Base-by-base conservation (phyloP, 2,797 vertebrate genomes). In the Centropyge bicolor region DNA sequence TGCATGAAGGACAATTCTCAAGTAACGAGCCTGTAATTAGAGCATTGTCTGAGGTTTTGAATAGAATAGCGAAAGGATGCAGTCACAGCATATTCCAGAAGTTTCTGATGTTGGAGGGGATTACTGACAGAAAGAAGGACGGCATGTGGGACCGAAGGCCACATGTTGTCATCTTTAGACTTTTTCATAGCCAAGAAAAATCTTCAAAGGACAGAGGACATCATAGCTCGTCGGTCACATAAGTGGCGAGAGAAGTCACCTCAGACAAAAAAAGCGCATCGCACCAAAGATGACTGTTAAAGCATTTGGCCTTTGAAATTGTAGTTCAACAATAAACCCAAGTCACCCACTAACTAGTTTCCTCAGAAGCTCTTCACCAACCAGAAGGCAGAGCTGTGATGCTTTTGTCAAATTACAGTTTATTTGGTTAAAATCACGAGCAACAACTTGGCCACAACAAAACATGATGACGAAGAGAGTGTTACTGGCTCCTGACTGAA, bases 31-130 rank as follows among this genome's bases (percentile, higher is more conserved):
- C 82, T 88, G 75, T 88, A 88, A 90, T 91, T 84, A 80, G 36
- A 51, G 68, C 68, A 84, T 74, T 70, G 70, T 84, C 86, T 85
- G 80, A 72, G 83, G 77, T 82, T 91, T 87, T 71, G 64, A 86
- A 68, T 5, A 63, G 27, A 86, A 88, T 74, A 81, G 70, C 38
- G 2, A 77, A 5, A 74, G 61, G 73, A 81, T 90, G 80, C 64
- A 73, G 75, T 90, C 83, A 86, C 64, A 45, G 60, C 40, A 71
- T 70, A 49, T 48, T 74, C 35, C 55, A 74, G 70, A 73, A 2
- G n/a, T 66, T 69, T 74, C 16, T 51, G 45, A 56, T 74, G 62
- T 79, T 76, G 12, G 52, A 59, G 57, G 61, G 27, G 43, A 64
- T 77, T 73, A 46, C 65, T 62, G 73, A 76, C 74, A 76, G 24